These are phyloP conservation scores for Hucho hucho DNA, from an alignment of 2,113 vertebrate genomes.

Conservation along the genomic window DNA sequence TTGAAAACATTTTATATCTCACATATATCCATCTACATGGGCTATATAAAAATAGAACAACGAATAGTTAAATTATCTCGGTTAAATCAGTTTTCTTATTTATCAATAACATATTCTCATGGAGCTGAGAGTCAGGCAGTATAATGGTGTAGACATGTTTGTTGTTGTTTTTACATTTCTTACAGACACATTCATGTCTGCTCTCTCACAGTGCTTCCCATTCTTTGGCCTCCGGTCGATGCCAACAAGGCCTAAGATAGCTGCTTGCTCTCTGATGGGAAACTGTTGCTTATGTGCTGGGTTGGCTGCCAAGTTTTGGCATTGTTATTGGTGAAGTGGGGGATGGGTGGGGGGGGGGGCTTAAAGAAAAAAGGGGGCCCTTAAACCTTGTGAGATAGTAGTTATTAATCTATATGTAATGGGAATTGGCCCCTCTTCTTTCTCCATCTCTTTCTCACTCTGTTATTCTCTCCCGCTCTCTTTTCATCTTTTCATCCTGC, in stretches of 20 bases:
- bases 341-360: constrained; percentile 1
- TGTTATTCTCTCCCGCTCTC: not conserved
- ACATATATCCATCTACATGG: too few species aligned
- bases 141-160: constrained; percentile 40
- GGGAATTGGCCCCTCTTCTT: constrained; percentile 63
- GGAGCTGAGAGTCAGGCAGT: constrained; percentile 33
- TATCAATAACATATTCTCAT: not conserved
- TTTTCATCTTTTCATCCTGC: constrained; percentile 45
- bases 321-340: constrained; percentile 59
- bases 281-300: constrained; percentile 73
- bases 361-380: constrained; percentile 63
- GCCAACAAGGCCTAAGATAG: constrained; percentile 73
- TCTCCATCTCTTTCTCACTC: constrained; percentile 36
- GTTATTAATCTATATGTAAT: constrained; percentile 59
- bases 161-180: not conserved
- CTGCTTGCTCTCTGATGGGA: constrained; percentile 72
- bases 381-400: constrained; percentile 75
- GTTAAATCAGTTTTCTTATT: not conserved
- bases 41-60: too few species aligned
- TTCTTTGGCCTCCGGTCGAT: constrained; percentile 63
- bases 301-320: constrained; percentile 78
- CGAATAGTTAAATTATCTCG: too few species aligned
- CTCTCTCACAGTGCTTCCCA: constrained; percentile 66
- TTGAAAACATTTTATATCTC: too few species aligned
- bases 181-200: constrained; percentile 68